Conservation (phyloP, 1,140 invertebrate genomes). For the Coelopa frigida region DNA sequence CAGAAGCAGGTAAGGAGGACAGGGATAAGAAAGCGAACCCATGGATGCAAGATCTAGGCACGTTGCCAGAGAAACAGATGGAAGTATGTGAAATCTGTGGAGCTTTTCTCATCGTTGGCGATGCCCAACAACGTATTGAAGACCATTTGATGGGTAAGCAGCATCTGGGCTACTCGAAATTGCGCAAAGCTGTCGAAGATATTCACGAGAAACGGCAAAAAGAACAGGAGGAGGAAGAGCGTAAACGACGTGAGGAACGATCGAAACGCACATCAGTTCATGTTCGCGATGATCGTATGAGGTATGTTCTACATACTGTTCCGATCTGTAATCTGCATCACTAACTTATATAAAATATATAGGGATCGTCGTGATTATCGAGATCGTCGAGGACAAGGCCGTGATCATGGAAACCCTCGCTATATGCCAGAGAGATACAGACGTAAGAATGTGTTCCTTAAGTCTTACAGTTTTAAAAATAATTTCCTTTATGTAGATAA, state of each 20-base stretch:
- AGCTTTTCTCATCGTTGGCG: conserved; percentile 96
- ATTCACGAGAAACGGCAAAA: conserved; percentile 57
- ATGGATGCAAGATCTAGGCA: conserved; percentile 53
- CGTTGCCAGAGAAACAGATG: conserved; percentile 92
- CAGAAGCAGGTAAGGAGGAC: conserved; percentile 10
- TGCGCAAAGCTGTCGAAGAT: conserved; percentile 57
- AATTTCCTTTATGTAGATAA: neutral
- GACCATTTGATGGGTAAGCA: conserved; percentile 98
- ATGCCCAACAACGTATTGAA: conserved; percentile 94
- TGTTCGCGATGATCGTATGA: conserved; percentile 44
- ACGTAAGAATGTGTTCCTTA: conserved; percentile 25
- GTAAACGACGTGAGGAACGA: conserved; percentile 55
- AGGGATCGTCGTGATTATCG: neutral
- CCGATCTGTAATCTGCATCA: neutral
- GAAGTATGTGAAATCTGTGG: conserved; percentile 98
- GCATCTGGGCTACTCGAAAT: conserved; percentile 75
- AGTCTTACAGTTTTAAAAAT: neutral
- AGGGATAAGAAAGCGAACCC: conserved; percentile 56
- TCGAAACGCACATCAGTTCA: conserved; percentile 45
- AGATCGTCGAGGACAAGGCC: conserved; percentile 26
- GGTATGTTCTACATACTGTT: conserved; percentile 18
- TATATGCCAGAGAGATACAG: conserved; percentile 31
- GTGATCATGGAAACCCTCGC: conserved; percentile 26
- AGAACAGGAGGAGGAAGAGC: conserved; percentile 60
- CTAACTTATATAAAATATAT: conserved; percentile 3